phyloP scores from a whole-genome alignment of 2,888 invertebrate genomes.

The Crematogaster levior region DNA sequence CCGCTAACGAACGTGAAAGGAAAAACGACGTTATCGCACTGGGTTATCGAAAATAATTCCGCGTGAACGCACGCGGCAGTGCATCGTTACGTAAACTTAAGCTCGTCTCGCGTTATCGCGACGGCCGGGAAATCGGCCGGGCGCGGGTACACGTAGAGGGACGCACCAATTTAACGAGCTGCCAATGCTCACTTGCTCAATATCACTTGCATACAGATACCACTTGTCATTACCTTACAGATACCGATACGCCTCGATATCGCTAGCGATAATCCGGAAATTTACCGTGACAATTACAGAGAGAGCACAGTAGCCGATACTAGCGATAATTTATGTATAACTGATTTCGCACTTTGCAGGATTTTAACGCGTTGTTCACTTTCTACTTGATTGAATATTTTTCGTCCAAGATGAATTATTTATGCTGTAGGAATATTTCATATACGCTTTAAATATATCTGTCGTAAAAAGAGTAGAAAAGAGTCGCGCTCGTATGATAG shows the following conservation, averaged over 20 bases:
- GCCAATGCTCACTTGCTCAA: slow-evolving; percentile 12
- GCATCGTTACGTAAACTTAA: slow-evolving; percentile 81
- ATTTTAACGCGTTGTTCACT: not conserved
- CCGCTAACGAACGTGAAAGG: slow-evolving; percentile 37
- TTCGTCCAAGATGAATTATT: not conserved
- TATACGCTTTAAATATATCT: slow-evolving; percentile 40
- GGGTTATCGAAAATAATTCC: slow-evolving; percentile 75
- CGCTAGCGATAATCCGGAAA: not conserved
- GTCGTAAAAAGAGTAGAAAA: slow-evolving; percentile 46
- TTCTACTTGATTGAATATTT: not conserved
- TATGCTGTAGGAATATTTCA: not conserved
- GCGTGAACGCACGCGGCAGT: slow-evolving; percentile 63
- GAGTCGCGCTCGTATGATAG: not conserved
- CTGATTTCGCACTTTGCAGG: not conserved
- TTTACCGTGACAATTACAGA: not conserved
- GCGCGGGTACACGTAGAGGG: not conserved
- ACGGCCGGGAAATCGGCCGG: slow-evolving; percentile 62
- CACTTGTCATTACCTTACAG: slow-evolving; percentile 11
- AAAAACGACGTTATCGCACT: slow-evolving; percentile 65
- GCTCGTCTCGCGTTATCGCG: slow-evolving; percentile 72
- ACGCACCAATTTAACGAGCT: slow-evolving; percentile 6
- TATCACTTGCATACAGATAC: not conserved
- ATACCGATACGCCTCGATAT: slow-evolving; percentile 9
- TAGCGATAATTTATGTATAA: not conserved
- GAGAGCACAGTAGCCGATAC: not conserved